Evolutionary conservation across 2,797 vertebrate genomes (phyloP).

Genomic region (Leptodactylus fallax): DNA sequence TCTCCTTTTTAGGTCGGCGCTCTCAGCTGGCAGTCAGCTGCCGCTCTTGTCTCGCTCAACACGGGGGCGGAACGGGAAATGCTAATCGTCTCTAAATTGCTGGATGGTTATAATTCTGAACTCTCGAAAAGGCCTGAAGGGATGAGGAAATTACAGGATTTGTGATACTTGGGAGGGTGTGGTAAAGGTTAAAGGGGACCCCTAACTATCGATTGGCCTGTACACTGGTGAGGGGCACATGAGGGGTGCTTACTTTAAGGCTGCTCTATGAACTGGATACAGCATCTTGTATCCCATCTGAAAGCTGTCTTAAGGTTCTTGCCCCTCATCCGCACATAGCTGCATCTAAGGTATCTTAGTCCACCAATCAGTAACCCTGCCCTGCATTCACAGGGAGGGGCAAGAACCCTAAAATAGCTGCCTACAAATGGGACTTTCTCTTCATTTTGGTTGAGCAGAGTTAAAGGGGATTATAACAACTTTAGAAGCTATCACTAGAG

Average conservation of each 20-base stretch:
- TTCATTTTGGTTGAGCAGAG: too few relatives aligned
- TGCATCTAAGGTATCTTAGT: too few relatives aligned
- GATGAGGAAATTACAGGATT: not conserved
- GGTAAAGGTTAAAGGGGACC: not conserved
- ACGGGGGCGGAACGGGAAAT: not conserved
- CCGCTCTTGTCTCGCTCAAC: not conserved
- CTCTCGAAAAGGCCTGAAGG: not conserved
- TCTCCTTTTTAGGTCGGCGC: conserved; percentile 20
- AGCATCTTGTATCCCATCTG: too few relatives aligned
- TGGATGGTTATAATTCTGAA: not conserved
- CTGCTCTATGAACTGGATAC: not conserved
- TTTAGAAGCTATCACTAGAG: too few relatives aligned
- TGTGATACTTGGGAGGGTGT: not conserved
- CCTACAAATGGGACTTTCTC: too few relatives aligned
- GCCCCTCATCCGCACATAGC: too few relatives aligned
- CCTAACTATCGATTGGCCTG: not conserved
- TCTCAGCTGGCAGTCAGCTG: not conserved
- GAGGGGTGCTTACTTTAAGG: not conserved
- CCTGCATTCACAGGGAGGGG: too few relatives aligned
- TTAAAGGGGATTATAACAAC: too few relatives aligned
- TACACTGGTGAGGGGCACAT: not conserved
- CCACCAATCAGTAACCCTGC: too few relatives aligned
- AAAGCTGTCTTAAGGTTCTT: too few relatives aligned
- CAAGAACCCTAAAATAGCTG: too few relatives aligned
- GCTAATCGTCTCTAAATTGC: conserved; percentile 3